A percentile compares a stretch with the other conserved stretches of the same genome.
Conservation (phyloP, 2,888 invertebrate species). For the Zeuzera pyrina region DNA sequence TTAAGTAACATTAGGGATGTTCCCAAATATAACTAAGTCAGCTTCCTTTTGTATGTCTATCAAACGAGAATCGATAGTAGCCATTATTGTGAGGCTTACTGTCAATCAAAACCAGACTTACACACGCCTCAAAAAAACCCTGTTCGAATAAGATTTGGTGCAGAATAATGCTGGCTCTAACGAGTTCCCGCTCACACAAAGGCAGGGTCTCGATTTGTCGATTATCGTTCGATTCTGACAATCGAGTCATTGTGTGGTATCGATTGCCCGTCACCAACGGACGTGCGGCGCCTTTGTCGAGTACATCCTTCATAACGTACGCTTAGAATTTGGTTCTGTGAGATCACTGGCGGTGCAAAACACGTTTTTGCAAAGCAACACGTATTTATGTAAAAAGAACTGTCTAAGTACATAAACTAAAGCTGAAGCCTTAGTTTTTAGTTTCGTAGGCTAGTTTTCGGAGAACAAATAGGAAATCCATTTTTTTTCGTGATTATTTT, state of each 20-base stretch:
- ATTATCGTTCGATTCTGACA: conserved; percentile 10
- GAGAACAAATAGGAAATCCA: no score
- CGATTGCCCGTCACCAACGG: conserved; percentile 17
- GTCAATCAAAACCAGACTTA: conserved; percentile 48
- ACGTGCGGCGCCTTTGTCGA: conserved; percentile 1
- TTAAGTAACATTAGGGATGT: no score
- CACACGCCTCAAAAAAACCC: conserved; percentile 18
- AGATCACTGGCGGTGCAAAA: not conserved
- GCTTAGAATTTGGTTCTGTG: no score
- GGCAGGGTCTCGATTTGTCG: conserved; percentile 5
- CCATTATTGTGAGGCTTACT: conserved; percentile 44
- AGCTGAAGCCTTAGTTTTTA: no score
- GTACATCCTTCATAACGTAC: conserved; percentile 2
- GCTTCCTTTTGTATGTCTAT: conserved; percentile 1
- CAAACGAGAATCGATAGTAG: conserved; percentile 5
- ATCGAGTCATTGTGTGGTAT: conserved; percentile 35
- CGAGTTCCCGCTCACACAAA: conserved; percentile 23
- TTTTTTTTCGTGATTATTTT: no score
- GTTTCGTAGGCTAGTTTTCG: no score
- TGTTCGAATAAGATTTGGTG: conserved; percentile 24
- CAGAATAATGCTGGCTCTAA: conserved; percentile 29
- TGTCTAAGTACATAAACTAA: no score
- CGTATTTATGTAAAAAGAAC: no score
- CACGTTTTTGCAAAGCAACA: not conserved
- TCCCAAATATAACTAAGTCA: no score